Conservation (phyloP, 2,888 invertebrate genomes). For the Bombylius discolor region DNA sequence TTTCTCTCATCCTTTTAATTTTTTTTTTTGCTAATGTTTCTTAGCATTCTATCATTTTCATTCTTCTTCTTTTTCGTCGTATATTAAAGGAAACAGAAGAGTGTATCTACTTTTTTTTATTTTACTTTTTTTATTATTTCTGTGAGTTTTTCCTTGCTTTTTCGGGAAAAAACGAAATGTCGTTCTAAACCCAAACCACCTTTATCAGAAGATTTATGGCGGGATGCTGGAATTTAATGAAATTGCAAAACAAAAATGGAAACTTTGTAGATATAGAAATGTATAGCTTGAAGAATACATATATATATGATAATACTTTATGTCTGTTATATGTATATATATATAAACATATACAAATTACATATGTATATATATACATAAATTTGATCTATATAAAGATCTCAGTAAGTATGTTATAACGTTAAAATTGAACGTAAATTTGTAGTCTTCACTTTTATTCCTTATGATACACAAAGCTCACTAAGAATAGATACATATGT, state of each 20-base stretch:
- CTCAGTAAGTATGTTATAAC: background rate
- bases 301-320: background rate
- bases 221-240: constrained; percentile 38
- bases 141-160: constrained; percentile 5
- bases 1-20: background rate
- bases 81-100: no score
- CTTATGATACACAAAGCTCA: background rate
- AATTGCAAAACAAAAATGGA: constrained; percentile 36
- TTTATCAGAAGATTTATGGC: constrained; percentile 32
- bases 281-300: background rate
- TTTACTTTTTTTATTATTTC: background rate
- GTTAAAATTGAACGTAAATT: constrained; percentile 9
- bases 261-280: constrained; percentile 6
- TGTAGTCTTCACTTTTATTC: constrained; percentile 4
- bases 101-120: no score
- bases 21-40: background rate
- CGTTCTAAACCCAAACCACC: constrained; percentile 9
- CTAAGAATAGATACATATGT: background rate
- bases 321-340: background rate
- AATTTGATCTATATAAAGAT: no score
- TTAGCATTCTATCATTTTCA: no score
- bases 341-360: background rate
- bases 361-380: background rate
- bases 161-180: constrained; percentile 9
- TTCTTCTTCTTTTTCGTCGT: no score